These are phyloP conservation scores for Smittia sp. DNA, from an alignment of 2,888 invertebrate genomes.

Conservation along the genomic window DNA sequence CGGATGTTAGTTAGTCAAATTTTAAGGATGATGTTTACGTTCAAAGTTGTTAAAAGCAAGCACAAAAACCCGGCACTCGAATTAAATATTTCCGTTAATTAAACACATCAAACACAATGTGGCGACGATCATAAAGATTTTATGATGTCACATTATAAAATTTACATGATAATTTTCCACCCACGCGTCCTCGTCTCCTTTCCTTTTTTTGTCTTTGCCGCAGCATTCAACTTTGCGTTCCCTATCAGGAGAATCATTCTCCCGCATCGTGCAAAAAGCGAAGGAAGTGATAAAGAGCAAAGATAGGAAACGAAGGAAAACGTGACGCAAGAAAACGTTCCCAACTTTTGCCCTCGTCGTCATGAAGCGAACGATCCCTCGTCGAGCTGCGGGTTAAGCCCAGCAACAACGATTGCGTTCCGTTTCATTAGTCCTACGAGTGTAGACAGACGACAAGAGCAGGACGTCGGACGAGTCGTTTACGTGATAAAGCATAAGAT, in stretches of 20 bases:
- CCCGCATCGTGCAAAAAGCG: too few species aligned
- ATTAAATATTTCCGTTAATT: constrained; percentile 6
- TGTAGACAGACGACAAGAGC: not conserved
- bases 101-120: constrained; percentile 7
- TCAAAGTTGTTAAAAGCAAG: not conserved
- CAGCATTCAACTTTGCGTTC: too few species aligned
- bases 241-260: too few species aligned
- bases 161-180: not conserved
- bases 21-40: constrained; percentile 32
- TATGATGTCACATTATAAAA: not conserved
- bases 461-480: not conserved
- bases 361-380: not conserved
- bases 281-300: not conserved
- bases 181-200: not conserved
- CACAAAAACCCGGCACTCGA: not conserved
- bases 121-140: not conserved
- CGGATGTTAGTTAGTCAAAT: constrained; percentile 8
- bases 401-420: too few species aligned
- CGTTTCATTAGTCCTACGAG: too few species aligned
- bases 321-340: not conserved
- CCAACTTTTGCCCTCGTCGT: not conserved
- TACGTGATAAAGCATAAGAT: not conserved
- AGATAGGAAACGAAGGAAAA: not conserved
- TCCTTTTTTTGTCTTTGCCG: too few species aligned
- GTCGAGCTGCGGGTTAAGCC: too few species aligned